Conservation (phyloP, 1,140 invertebrate species). For the Lineus longissimus region DNA sequence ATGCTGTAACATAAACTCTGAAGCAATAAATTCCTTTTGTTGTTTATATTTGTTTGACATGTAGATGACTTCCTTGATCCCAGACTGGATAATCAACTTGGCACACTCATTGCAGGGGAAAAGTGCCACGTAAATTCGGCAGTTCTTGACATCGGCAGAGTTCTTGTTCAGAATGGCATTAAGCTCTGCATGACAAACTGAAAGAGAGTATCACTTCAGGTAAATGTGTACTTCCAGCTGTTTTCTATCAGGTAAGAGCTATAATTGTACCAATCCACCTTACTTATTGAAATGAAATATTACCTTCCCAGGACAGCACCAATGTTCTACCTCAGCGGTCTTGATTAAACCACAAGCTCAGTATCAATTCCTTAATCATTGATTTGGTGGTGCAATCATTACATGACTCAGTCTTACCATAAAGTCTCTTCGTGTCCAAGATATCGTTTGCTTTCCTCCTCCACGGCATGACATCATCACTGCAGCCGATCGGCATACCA, state of each 20-base stretch:
- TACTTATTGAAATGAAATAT: not conserved
- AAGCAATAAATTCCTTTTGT: slow-evolving; percentile 66
- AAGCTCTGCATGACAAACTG: slow-evolving; percentile 95
- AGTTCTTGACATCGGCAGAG: slow-evolving; percentile 68
- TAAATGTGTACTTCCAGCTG: not conserved
- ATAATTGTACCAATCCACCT: too few species aligned
- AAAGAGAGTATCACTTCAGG: slow-evolving; percentile 52
- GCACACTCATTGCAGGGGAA: slow-evolving; percentile 97
- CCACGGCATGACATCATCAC: slow-evolving; percentile 89
- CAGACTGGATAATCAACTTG: slow-evolving; percentile 94
- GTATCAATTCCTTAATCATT: slow-evolving; percentile 66
- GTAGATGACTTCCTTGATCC: slow-evolving; percentile 73
- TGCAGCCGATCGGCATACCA: slow-evolving; percentile 85
- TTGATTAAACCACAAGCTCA: too few species aligned
- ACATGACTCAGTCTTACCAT: slow-evolving; percentile 63
- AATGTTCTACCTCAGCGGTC: too few species aligned
- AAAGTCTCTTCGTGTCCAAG: slow-evolving; percentile 76
- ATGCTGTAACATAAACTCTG: slow-evolving; percentile 76
- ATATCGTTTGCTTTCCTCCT: slow-evolving; percentile 58
- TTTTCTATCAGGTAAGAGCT: not conserved
- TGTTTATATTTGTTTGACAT: slow-evolving; percentile 74
- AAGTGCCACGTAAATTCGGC: slow-evolving; percentile 78
- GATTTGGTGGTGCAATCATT: slow-evolving; percentile 74
- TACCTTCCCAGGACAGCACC: not conserved
- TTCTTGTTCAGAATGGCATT: slow-evolving; percentile 96